Evolutionary conservation across 2,888 invertebrate species (phyloP).

Genomic region (Chironomus tentans): DNA sequence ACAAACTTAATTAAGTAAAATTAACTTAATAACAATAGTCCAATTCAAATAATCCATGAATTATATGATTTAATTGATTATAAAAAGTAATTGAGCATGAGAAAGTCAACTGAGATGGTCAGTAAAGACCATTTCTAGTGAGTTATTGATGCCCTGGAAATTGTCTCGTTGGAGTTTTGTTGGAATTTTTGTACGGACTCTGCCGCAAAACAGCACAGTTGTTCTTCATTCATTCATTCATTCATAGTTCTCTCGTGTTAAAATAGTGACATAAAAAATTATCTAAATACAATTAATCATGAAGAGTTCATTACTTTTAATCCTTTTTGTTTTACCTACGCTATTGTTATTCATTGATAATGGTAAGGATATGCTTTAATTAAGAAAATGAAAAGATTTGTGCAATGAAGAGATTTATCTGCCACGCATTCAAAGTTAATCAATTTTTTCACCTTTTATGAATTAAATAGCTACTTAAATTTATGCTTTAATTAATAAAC

Average conservation of each 20-base stretch:
- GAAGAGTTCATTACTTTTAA: conserved; percentile 58
- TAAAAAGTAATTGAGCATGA: no score
- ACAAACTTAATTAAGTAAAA: no score
- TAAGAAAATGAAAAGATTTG: conserved; percentile 32
- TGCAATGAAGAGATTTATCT: conserved; percentile 27
- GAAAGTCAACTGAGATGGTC: no score
- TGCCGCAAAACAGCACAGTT: neutral
- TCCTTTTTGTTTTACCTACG: conserved; percentile 60
- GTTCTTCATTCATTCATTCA: neutral
- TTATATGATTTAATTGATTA: no score
- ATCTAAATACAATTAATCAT: conserved; percentile 42
- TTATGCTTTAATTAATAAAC: neutral
- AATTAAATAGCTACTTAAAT: neutral
- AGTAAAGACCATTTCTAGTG: neutral
- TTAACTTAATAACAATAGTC: no score
- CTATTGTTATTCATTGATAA: conserved; percentile 59
- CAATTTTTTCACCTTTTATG: neutral
- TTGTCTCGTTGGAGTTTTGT: neutral
- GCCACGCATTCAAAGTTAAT: conserved; percentile 23
- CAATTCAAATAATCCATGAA: no score
- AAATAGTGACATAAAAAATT: neutral
- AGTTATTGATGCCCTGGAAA: neutral
- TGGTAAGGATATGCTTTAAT: conserved; percentile 50
- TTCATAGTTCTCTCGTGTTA: neutral
- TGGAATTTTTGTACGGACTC: neutral